A percentile compares a stretch with the other conserved stretches of the same genome.
These are phyloP conservation scores for Plebejus anna DNA, from an alignment of 2,888 invertebrate genomes.

Conservation along the genomic window DNA sequence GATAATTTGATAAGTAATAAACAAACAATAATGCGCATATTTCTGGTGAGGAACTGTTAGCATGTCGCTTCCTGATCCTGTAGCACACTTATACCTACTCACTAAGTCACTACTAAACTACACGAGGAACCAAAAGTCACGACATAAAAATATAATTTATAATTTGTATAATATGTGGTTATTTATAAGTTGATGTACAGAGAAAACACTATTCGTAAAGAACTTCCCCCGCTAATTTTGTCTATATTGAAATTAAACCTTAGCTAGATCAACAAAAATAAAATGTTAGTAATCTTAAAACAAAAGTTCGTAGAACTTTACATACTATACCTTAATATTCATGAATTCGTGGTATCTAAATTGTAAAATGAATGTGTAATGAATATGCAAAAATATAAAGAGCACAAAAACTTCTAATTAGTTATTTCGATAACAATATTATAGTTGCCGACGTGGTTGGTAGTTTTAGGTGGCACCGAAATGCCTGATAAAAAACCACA, in stretches of 20 bases:
- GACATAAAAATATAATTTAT: too few relatives aligned
- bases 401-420: neutral
- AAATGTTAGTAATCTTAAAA: too few relatives aligned
- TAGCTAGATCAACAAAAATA: too few relatives aligned
- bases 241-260: too few relatives aligned
- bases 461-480: neutral
- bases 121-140: neutral
- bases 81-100: neutral
- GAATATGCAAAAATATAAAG: neutral
- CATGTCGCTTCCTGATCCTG: neutral
- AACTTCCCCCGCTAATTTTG: too few relatives aligned
- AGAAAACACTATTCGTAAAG: too few relatives aligned
- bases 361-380: neutral
- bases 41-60: neutral
- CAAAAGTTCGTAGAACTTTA: neutral
- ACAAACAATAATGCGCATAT: neutral
- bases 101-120: neutral
- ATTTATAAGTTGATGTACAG: too few relatives aligned
- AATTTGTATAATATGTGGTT: too few relatives aligned
- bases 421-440: neutral
- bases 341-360: neutral
- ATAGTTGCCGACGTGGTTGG: neutral
- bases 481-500: neutral
- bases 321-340: neutral
- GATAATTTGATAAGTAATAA: constrained; percentile 6